These are phyloP conservation scores for Ichneumon xanthorius DNA, from an alignment of 2,888 invertebrate genomes.

Conservation along the genomic window DNA sequence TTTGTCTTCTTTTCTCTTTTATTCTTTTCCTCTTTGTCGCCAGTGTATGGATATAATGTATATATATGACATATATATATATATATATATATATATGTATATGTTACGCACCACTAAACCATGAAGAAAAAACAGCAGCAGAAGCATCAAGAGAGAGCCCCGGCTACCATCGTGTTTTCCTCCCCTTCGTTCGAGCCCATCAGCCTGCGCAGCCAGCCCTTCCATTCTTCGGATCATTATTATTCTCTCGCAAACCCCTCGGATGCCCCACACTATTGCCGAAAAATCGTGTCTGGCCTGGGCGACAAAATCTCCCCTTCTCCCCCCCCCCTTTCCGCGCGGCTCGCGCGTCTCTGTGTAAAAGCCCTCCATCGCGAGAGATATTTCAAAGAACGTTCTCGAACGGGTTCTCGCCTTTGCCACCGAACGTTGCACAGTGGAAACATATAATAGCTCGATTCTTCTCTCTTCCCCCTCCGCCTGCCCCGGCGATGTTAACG, in stretches of 20 bases:
- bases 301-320: slow-evolving; percentile 6
- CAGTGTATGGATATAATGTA: slow-evolving; percentile 40
- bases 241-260: slow-evolving; percentile 24
- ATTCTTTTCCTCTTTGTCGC: slow-evolving; percentile 27
- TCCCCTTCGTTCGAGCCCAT: slow-evolving; percentile 31
- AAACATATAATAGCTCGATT: slow-evolving; percentile 19
- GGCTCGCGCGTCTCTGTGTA: background rate
- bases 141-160: slow-evolving; percentile 12
- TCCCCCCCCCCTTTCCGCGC: background rate
- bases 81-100: slow-evolving; percentile 24
- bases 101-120: slow-evolving; percentile 24
- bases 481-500: slow-evolving; percentile 26
- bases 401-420: slow-evolving; percentile 36
- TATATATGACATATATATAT: slow-evolving; percentile 24
- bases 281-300: slow-evolving; percentile 35
- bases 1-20: slow-evolving; percentile 30
- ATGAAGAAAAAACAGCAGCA: slow-evolving; percentile 51
- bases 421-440: slow-evolving; percentile 20
- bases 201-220: slow-evolving; percentile 49
- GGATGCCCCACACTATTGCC: background rate
- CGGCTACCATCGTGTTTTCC: slow-evolving; percentile 48
- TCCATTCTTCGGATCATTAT: slow-evolving; percentile 22
- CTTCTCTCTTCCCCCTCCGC: slow-evolving; percentile 43
- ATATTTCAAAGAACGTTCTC: slow-evolving; percentile 41
- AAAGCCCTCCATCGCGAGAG: background rate